phyloP scores from a whole-genome alignment of 2,797 vertebrate genomes.

The Heterohyrax brucei region DNA sequence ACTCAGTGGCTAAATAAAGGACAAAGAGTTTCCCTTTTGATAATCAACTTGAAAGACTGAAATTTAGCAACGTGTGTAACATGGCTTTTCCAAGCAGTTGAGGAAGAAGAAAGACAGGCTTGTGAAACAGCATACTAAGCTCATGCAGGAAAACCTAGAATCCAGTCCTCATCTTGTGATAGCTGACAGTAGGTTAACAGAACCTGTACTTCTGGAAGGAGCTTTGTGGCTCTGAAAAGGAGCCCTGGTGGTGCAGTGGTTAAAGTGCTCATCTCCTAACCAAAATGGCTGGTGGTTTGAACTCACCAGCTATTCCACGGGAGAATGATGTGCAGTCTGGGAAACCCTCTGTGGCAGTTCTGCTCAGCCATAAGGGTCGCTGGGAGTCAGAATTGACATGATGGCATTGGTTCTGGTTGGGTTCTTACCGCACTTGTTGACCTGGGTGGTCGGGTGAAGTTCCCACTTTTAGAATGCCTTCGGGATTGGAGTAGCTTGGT shows the following conservation, averaged over 20 bases:
- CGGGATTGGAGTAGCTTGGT: neutral
- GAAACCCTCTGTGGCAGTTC: neutral
- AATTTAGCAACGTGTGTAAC: constrained; percentile 23
- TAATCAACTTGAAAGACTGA: neutral
- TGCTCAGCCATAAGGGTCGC: neutral
- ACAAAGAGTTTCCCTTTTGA: neutral
- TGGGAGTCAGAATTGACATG: too few species aligned
- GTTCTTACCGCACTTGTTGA: neutral
- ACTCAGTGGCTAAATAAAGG: constrained; percentile 13
- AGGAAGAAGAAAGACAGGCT: constrained; percentile 8
- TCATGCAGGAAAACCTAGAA: constrained; percentile 14
- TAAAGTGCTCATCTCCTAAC: too few species aligned
- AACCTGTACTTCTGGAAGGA: neutral
- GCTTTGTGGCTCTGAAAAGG: neutral
- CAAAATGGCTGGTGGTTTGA: too few species aligned
- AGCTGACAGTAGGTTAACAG: neutral
- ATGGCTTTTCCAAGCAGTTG: neutral
- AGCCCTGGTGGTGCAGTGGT: too few species aligned
- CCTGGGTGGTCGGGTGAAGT: neutral
- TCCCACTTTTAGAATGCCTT: neutral
- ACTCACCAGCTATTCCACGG: too few species aligned
- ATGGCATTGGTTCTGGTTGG: too few species aligned
- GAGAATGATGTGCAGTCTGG: neutral
- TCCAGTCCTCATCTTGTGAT: neutral
- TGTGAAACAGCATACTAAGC: constrained; percentile 5